Evolutionary conservation across 2,113 vertebrate species (phyloP).

Genomic region (Macrotus californicus): DNA sequence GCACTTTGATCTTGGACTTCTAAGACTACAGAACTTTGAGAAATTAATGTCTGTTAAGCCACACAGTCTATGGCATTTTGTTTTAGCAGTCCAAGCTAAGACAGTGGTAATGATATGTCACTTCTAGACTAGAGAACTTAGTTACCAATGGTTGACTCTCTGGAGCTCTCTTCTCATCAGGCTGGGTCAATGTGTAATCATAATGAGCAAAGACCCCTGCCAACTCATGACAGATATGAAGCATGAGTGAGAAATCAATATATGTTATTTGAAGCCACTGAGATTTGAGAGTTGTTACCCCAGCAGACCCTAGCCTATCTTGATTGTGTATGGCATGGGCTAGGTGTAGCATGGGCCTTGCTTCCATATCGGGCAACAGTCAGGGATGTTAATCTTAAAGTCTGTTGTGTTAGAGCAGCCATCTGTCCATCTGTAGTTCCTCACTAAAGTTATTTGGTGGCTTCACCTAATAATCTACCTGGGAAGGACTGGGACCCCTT

Average conservation of each 20-base stretch:
- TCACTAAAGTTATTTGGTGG: not conserved
- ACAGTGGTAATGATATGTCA: not conserved
- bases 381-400: not conserved
- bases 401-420: not conserved
- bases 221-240: not conserved
- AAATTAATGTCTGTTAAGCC: not conserved
- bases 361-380: not conserved
- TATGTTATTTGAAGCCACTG: not conserved
- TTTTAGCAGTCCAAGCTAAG: not conserved
- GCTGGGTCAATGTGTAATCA: not conserved
- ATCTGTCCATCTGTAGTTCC: not conserved
- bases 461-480: not conserved
- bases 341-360: not conserved
- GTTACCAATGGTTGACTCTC: not conserved
- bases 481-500: not conserved
- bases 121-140: not conserved
- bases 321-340: not conserved
- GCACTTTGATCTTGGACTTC: not conserved
- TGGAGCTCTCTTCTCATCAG: not conserved
- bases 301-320: not conserved
- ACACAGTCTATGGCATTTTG: not conserved
- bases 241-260: not conserved
- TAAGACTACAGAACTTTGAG: not conserved
- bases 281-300: not conserved
- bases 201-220: not conserved